Base-by-base conservation (phyloP, 2,113 vertebrate genomes). In the Chionodraco myersi region DNA sequence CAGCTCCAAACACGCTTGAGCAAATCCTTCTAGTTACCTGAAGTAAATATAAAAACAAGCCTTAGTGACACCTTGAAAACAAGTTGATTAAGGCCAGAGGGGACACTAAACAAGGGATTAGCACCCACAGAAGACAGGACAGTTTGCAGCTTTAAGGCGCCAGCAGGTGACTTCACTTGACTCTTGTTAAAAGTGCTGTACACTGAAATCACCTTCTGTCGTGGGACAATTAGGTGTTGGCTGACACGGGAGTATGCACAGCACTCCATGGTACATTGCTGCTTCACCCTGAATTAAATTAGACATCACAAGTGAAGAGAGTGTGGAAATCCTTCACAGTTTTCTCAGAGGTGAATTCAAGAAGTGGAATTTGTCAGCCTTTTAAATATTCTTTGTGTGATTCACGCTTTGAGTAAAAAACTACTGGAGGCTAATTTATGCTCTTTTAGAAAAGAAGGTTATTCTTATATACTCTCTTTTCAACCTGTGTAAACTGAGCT, bases 101-200 rank as follows among this genome's bases (percentile, higher is more conserved):
- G 62, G 30, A 65, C 60, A 81, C 59, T 36, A 72, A 80, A 65
- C 12, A 2, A 57, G 60, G 7, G 9, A 73, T 61, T 47, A 62
- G 57, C 26, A 80, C 16, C 15, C 21, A 36, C 48, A 79, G 13
- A 61, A 54, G 21, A 66, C n/a, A 30, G 11, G 47, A 77, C 30
- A 59, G 11, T 60, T 51, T 61, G 36, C 57, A 67, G 52, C 45
- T 76, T 78, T 77, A 30, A 63, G 18, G 11, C 64, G 72, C 1
- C 60, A 57, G 69, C 48, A 70, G 78, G 78, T 45, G 61, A 82
- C 49, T 64, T 77, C 44, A 62, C 52, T 9, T 74, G 3, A 6
- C 60, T 48, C 8, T 70, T 34, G 26, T 48, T 78, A 12, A 74
- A 57, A 15, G 44, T 56, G 30, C 15, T 52, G n/a, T 67, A 72